Evolutionary conservation across 2,113 vertebrate genomes (phyloP), one percentile per base, ranked within the genome.

Genomic region (Gobiocypris rarus): DNA sequence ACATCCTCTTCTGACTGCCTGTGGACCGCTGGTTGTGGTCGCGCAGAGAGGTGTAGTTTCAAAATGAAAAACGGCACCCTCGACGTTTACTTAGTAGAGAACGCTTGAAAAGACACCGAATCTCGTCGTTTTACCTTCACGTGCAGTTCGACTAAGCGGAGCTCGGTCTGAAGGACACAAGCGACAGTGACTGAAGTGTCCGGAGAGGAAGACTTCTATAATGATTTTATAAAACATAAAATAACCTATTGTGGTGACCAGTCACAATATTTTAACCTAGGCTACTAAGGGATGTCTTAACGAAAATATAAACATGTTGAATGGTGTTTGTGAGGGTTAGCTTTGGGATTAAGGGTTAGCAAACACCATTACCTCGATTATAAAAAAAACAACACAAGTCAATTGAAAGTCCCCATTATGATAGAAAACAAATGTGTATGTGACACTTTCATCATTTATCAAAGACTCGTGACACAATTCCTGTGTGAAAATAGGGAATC

Each of bases 1-100:
- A 43, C 76, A 82, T 83, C 50, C 28, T 81, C 59, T 85, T 67
- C 81, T 82, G 82, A 61, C 78, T 76, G 34, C 71, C 43, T 31
- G 9, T 75, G 69, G 75, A 74, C 67, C 78, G 45, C 28, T 43
- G 75, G 81, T 73, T 86, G 84, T n/a, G 58, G 52, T 80, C 45
- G n/a, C 19, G 63, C 52, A 50, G 75, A 52, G 26, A 65, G 43
- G n/a, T 45, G 14, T 50, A 31, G 77, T 50, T 80, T 48, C 19
- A 17, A 67, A 79, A 63, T 8, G 38, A 61, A 24, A 61, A 17
- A 59, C 11, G 22, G 5, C 38, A 38, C 22, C 69, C n/a, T 71
- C 41, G 58, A 61, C 56, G 56, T 63, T 45, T 79, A 26, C 4
- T 15, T 10, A 41, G 54, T 56, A 77, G 1, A 59, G 41, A 59